A percentile compares a stretch with the other conserved stretches of the same genome.
Evolutionary conservation across 2,797 vertebrate genomes (phyloP).

Genomic region (Myoxocephalus aenaeus): DNA sequence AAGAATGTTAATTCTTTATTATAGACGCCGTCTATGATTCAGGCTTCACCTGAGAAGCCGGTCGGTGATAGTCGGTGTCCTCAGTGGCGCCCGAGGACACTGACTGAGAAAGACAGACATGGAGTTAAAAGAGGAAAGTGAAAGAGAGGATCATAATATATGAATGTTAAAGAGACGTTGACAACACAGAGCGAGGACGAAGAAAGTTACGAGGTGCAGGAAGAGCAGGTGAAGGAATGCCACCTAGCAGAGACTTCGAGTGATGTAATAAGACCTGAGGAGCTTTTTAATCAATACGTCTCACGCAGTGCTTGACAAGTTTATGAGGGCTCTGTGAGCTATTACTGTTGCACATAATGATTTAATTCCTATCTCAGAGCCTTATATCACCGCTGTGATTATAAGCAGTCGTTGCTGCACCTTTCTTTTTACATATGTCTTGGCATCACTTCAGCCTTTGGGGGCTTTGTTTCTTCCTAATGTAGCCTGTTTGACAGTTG

Average conservation of each 20-base stretch:
- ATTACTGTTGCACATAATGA: conserved; percentile 10
- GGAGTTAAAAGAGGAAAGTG: conserved; percentile 14
- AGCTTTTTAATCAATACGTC: conserved; percentile 20
- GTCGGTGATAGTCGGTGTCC: not conserved
- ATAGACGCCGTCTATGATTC: not conserved
- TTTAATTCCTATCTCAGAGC: conserved; percentile 21
- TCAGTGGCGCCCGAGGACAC: conserved; percentile 3
- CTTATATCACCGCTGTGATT: conserved; percentile 24
- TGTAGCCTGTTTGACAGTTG: not conserved
- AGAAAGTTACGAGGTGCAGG: not conserved
- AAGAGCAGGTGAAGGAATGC: conserved; percentile 14
- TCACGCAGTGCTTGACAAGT: conserved; percentile 10
- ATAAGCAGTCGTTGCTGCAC: conserved; percentile 13
- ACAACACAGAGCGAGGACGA: not conserved
- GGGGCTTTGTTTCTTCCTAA: not conserved
- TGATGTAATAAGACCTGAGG: conserved; percentile 15
- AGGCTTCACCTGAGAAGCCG: not conserved
- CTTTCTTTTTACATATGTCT: conserved; percentile 10
- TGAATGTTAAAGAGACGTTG: conserved; percentile 7
- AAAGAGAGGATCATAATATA: conserved; percentile 5
- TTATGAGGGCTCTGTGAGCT: conserved; percentile 12
- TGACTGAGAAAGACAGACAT: not conserved
- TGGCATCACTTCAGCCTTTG: not conserved
- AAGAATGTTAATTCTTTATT: not conserved
- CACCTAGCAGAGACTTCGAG: not conserved